These are phyloP conservation scores for Drosophila hawaiiensis DNA, from an alignment of 2,888 invertebrate species.

Conservation along the genomic window DNA sequence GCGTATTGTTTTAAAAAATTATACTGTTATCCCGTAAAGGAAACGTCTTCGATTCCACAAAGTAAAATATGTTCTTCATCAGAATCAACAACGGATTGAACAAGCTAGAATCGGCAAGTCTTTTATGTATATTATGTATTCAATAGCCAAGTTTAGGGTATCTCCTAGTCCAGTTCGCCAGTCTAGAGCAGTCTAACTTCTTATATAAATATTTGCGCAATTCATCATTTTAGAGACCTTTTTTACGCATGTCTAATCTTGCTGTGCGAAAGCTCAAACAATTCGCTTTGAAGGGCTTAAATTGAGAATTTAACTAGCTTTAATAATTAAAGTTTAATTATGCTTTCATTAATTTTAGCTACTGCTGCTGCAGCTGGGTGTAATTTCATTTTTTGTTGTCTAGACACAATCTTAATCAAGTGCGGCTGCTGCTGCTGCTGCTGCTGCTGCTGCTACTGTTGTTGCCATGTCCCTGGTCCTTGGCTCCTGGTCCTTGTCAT, in stretches of 20 bases:
- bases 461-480: background rate
- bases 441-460: background rate
- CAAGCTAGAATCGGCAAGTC: background rate
- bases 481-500: background rate
- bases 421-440: background rate
- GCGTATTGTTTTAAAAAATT: background rate
- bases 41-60: background rate
- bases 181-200: background rate
- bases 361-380: constrained; percentile 1
- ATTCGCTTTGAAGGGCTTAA: background rate
- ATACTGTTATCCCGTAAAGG: background rate
- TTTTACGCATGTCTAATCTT: background rate
- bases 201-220: background rate
- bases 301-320: background rate
- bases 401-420: constrained; percentile 37
- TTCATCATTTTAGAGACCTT: background rate
- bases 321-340: constrained; percentile 8
- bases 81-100: background rate
- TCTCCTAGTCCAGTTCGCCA: background rate
- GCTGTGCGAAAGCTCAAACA: background rate
- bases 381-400: constrained; percentile 19
- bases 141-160: background rate
- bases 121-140: background rate
- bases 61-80: background rate
- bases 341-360: background rate